phyloP scores from a whole-genome alignment of 2,113 vertebrate species.

The Mirza zaza region DNA sequence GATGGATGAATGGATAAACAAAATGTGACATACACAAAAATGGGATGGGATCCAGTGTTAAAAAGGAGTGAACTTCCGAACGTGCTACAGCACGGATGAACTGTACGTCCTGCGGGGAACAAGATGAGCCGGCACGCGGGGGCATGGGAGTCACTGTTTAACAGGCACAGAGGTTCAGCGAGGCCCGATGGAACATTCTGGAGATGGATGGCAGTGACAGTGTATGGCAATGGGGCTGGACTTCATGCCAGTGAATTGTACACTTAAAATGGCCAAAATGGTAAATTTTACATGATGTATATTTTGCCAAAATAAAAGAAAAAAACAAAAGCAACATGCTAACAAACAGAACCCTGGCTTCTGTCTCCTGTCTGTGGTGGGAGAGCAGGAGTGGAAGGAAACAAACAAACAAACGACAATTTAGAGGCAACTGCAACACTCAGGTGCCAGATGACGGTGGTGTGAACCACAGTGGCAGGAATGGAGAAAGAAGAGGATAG shows the following conservation, averaged over 20 bases:
- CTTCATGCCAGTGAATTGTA: not conserved
- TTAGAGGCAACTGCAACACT: not conserved
- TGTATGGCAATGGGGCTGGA: not conserved
- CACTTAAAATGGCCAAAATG: not conserved
- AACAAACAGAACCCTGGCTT: not conserved
- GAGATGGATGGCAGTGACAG: not conserved
- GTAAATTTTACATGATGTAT: not conserved
- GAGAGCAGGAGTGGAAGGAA: not conserved
- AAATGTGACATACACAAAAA: rapidly evolving
- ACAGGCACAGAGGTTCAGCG: not conserved
- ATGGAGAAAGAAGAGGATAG: not conserved
- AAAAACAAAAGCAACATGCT: not conserved
- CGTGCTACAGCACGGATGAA: not conserved
- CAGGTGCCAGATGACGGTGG: no score
- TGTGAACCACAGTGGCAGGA: not conserved
- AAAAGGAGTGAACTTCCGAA: not conserved
- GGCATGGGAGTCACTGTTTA: not conserved
- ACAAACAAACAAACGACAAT: not conserved
- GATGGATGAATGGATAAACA: not conserved
- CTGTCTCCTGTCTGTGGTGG: not conserved
- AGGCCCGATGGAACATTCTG: not conserved
- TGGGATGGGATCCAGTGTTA: not conserved
- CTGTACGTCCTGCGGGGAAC: no score
- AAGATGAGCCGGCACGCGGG: not conserved
- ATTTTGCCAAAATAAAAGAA: not conserved